Percentiles rank a stretch among this genome's conserved stretches.
phyloP scores from a whole-genome alignment of 2,113 vertebrate species.

The Sylvicapra grimmia region DNA sequence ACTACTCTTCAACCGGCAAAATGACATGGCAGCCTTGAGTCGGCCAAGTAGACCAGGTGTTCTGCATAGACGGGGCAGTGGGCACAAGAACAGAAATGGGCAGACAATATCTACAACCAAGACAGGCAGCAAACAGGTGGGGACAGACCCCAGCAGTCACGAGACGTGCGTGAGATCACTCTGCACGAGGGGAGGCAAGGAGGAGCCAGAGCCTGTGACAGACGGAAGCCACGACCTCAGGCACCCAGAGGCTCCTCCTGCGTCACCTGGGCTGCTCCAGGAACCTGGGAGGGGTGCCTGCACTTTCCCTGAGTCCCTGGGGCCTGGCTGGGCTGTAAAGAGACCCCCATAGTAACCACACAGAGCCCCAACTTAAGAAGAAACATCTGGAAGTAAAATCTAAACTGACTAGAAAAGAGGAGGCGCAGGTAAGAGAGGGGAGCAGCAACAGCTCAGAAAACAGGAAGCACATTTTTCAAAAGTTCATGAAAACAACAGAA shows the following conservation, averaged over 20 bases:
- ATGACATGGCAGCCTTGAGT: neutral
- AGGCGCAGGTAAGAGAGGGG: neutral
- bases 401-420: neutral
- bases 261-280: no score
- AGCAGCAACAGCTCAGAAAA: neutral
- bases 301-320: neutral
- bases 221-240: neutral
- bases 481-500: neutral
- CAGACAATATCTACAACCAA: neutral
- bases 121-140: neutral
- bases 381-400: neutral
- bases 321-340: neutral
- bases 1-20: neutral
- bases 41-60: neutral
- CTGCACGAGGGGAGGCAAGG: fast-evolving
- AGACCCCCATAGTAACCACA: neutral
- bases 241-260: neutral
- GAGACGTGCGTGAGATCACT: neutral
- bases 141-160: neutral
- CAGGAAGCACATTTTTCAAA: neutral
- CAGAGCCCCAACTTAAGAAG: neutral
- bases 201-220: neutral
- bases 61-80: neutral
- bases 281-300: fast-evolving
- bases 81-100: neutral